Evolutionary conservation across 1,140 invertebrate genomes (phyloP).

Genomic region (Plutomurus gul): DNA sequence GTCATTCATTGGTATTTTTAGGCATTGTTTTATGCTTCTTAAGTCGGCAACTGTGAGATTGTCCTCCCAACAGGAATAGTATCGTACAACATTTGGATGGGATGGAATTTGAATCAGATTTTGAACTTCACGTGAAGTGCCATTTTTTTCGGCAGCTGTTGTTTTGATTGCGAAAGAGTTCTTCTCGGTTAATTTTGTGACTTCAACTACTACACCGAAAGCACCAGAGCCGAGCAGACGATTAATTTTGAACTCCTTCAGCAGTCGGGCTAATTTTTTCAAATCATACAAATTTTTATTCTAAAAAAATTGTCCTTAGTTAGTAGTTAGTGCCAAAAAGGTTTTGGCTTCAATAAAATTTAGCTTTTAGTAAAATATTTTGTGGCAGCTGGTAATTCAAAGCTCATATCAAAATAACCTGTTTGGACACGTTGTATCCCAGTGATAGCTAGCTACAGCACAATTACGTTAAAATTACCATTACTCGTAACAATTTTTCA

Average conservation of each 20-base stretch:
- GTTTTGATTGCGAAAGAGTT: not conserved
- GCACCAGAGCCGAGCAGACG: not conserved
- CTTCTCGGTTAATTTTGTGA: not conserved
- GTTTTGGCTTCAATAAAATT: too few species aligned
- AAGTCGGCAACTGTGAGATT: not conserved
- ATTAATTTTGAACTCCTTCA: not conserved
- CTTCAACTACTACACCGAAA: not conserved
- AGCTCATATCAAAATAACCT: too few species aligned
- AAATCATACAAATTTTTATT: too few species aligned
- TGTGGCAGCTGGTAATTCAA: too few species aligned
- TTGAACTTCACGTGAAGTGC: not conserved
- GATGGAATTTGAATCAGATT: not conserved
- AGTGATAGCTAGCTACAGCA: too few species aligned
- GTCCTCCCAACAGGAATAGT: constrained; percentile 4
- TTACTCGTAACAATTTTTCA: too few species aligned
- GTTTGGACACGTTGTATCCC: too few species aligned
- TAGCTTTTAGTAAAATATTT: too few species aligned
- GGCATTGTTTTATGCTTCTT: not conserved
- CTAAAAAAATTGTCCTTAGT: too few species aligned
- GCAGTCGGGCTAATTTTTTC: not conserved
- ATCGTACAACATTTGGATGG: not conserved
- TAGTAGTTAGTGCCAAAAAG: too few species aligned
- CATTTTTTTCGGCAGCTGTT: not conserved
- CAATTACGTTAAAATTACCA: too few species aligned
- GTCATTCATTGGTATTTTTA: not conserved